phyloP scores from a whole-genome alignment of 2,113 vertebrate species.

The Apodemus sylvaticus region DNA sequence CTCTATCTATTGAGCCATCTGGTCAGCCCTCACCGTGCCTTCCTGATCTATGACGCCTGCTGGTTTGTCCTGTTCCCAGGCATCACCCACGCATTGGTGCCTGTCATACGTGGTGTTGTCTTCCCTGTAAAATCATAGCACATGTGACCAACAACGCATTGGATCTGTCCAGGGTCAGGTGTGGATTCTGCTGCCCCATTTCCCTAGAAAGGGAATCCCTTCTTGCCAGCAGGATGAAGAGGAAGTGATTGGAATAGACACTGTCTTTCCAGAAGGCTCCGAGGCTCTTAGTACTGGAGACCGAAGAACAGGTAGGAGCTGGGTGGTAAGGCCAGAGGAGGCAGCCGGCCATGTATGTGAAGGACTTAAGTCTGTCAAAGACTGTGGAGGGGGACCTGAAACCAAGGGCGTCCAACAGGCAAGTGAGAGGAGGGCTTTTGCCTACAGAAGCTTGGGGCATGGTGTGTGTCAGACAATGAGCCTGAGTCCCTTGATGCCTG shows the following conservation, averaged over 20 bases:
- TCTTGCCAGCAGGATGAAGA: neutral
- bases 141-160: accelerated
- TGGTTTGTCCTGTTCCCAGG: neutral
- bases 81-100: neutral
- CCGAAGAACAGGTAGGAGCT: neutral
- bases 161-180: neutral
- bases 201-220: neutral
- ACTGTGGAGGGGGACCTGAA: neutral
- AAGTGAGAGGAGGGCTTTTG: neutral
- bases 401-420: too few relatives aligned
- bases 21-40: neutral
- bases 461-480: neutral
- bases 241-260: too few relatives aligned
- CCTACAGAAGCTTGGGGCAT: neutral
- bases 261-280: neutral
- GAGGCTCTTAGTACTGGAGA: too few relatives aligned
- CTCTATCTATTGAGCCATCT: too few relatives aligned
- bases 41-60: too few relatives aligned
- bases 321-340: too few relatives aligned
- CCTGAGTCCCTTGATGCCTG: neutral
- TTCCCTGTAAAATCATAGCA: neutral
- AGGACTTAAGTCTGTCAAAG: neutral
- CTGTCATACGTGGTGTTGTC: accelerated
- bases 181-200: neutral
- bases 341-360: too few relatives aligned